Evolutionary conservation across 2,888 invertebrate species (phyloP).

Genomic region (Drosophila atripex): DNA sequence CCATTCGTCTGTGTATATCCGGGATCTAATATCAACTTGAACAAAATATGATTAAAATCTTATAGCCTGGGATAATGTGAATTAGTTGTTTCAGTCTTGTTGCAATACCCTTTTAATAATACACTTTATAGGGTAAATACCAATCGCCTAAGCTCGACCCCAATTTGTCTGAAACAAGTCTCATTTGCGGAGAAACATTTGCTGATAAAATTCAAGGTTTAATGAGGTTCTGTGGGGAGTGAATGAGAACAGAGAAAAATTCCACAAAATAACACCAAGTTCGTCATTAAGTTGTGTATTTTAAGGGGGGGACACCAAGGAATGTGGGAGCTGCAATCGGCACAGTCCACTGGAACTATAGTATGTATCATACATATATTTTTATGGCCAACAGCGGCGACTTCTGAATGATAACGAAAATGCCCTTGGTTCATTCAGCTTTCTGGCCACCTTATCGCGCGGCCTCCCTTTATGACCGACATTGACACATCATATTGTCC

Average conservation of each 20-base stretch:
- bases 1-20: not conserved
- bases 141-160: not conserved
- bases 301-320: not conserved
- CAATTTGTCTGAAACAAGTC: conserved; percentile 7
- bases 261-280: conserved; percentile 9
- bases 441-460: conserved; percentile 37
- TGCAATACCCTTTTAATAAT: not conserved
- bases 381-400: conserved; percentile 22
- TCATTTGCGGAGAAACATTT: conserved; percentile 18
- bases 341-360: conserved; percentile 5
- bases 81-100: not conserved
- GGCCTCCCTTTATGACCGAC: conserved; percentile 25
- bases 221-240: conserved; percentile 33
- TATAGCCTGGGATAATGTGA: not conserved
- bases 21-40: not conserved
- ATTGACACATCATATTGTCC: conserved; percentile 42
- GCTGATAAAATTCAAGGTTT: conserved; percentile 59
- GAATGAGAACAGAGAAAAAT: conserved; percentile 17
- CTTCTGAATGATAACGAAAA: conserved; percentile 27
- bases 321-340: conserved; percentile 5
- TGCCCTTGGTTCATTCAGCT: conserved; percentile 35
- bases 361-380: conserved; percentile 4
- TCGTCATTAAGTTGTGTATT: conserved; percentile 18
- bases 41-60: not conserved
- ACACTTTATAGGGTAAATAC: conserved; percentile 20